Evolutionary conservation across 2,888 invertebrate species (phyloP), one percentile per base, ranked within the genome.

Genomic region (Melanostoma scalare): DNA sequence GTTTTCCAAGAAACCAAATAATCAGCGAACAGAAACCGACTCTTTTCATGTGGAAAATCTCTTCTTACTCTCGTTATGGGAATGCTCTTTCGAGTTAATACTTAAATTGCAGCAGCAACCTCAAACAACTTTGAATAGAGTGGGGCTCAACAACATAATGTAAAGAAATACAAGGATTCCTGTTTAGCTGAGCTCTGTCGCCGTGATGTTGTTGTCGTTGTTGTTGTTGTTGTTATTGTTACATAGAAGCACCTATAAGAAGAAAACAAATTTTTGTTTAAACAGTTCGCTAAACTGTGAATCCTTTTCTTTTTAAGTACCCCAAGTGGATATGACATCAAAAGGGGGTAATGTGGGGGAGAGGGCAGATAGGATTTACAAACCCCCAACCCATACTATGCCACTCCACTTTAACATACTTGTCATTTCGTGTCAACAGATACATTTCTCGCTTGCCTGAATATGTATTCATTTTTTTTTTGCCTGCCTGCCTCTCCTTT

Each of bases 361-460:
- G 55, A 9, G 53, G 56, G 3, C 40, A 58, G 67, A 53, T 53
- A 42, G 53, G 42, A 53, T 56, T 40, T 50, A 38, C 56, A 56
- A 50, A 6, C 31, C 38, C 55, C 9, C 10, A 44, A 35, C 38
- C 36, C 36, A 50, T 20, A 31, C 31, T 31, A 6, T n/a, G 36
- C 30, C 33, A 69, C 20, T 40, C 73, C 46, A 74, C 84, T 78
- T 58, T 67, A 61, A 44, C 55, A 40, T 75, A 84, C 84, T 84
- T 84, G 84, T 74, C 84, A 84, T 79, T 84, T 84, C 79, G 84
- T 84, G 84, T 84, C 84, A 84, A 84, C 84, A 84, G 84, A 84
- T 84, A 84, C 79, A 84, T 79, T 84, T 79, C 79, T 84, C 79
- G 79, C 75, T 84, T 75, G 74, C 84, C 30, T 84, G 84, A 74